Conservation (phyloP, 2,113 vertebrate genomes). For the Glaucomys volans region DNA sequence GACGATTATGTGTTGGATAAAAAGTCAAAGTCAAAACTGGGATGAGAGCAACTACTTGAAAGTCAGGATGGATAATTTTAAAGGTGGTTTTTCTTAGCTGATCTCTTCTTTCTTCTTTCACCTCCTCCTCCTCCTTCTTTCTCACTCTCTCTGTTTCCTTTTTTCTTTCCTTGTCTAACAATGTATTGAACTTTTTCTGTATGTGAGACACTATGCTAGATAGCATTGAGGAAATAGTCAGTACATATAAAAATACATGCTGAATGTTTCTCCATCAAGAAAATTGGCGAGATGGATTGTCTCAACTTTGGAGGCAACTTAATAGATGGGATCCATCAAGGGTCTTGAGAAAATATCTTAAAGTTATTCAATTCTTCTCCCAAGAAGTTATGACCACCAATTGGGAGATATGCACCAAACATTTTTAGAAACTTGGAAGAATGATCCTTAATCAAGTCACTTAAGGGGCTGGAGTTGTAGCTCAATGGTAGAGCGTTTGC, state of each 20-base stretch:
- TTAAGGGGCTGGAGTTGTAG: no score
- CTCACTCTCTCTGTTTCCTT: fast-evolving
- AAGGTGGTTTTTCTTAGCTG: not conserved
- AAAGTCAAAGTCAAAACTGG: not conserved
- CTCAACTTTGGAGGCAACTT: not conserved
- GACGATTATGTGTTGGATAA: not conserved
- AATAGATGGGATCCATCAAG: not conserved
- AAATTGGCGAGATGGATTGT: not conserved
- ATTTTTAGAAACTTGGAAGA: not conserved
- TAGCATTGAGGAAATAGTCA: not conserved
- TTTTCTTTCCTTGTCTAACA: not conserved
- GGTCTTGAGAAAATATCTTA: not conserved
- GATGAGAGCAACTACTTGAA: not conserved
- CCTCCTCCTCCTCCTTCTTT: no score
- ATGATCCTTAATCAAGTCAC: not conserved
- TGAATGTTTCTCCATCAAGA: not conserved
- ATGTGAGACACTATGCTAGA: not conserved
- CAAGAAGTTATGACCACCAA: not conserved
- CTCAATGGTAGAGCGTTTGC: no score
- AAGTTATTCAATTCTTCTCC: not conserved
- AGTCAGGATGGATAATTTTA: not conserved
- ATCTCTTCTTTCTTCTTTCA: fast-evolving
- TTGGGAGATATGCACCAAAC: not conserved
- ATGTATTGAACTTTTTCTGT: not conserved
- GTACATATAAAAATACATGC: not conserved